phyloP scores from a whole-genome alignment of 2,888 invertebrate genomes.

The Beris chalybata region DNA sequence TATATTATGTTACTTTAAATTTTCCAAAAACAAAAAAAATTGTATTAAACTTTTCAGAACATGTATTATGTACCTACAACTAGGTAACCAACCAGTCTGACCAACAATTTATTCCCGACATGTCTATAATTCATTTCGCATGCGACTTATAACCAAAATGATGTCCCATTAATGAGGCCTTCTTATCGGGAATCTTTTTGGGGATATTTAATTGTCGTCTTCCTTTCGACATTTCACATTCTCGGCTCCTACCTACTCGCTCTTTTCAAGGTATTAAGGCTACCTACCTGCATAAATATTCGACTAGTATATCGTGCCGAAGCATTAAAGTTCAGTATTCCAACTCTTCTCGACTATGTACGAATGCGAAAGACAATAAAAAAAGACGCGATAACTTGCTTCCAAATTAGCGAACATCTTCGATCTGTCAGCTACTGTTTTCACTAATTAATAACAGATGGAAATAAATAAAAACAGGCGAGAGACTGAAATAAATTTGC shows the following conservation, averaged over 20 bases:
- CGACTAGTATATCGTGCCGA: too few relatives aligned
- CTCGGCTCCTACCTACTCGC: too few relatives aligned
- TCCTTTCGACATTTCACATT: too few relatives aligned
- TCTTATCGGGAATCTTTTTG: constrained; percentile 17
- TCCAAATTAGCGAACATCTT: constrained; percentile 53
- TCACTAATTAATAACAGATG: constrained; percentile 54
- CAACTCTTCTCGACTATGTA: too few relatives aligned
- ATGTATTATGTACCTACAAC: too few relatives aligned
- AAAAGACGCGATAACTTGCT: not conserved
- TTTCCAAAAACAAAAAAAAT: too few relatives aligned
- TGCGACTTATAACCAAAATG: not conserved
- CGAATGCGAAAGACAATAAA: not conserved
- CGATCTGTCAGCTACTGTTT: constrained; percentile 55
- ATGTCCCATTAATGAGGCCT: constrained; percentile 9
- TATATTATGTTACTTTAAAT: too few relatives aligned
- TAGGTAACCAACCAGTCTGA: too few relatives aligned
- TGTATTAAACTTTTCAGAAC: too few relatives aligned
- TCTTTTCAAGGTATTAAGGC: too few relatives aligned
- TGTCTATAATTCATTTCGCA: not conserved
- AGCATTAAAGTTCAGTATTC: too few relatives aligned
- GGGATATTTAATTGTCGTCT: constrained; percentile 1
- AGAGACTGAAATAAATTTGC: not conserved
- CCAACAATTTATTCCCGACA: not conserved
- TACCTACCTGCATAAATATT: too few relatives aligned
- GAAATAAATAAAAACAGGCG: constrained; percentile 4